phyloP scores from a whole-genome alignment of 2,113 vertebrate species.

The Anguilla rostrata region DNA sequence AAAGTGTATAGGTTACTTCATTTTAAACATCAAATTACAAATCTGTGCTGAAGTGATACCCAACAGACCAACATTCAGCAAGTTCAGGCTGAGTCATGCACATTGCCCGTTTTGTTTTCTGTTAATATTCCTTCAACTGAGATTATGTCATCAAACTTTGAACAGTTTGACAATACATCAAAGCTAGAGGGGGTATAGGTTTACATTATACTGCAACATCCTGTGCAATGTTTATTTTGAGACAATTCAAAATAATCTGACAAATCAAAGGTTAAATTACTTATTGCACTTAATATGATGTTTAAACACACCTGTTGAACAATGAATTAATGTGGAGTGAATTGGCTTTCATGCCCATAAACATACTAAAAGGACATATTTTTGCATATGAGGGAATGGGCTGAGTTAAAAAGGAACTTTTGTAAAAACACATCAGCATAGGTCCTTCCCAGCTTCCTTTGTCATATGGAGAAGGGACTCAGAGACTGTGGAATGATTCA shows the following conservation, averaged over 20 bases:
- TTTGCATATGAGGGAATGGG: background rate
- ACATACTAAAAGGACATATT: background rate
- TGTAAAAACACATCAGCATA: background rate
- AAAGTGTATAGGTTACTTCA: background rate
- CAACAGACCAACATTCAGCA: background rate
- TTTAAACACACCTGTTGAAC: background rate
- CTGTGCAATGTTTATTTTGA: background rate
- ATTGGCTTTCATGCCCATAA: background rate
- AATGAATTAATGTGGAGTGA: background rate
- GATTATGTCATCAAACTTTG: conserved; percentile 2
- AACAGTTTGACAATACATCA: background rate
- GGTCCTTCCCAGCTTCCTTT: background rate
- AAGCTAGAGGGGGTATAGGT: background rate
- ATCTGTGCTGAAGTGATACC: background rate
- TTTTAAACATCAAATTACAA: background rate
- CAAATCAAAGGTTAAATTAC: background rate
- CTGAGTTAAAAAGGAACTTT: background rate
- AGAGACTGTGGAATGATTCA: background rate
- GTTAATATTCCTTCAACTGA: background rate
- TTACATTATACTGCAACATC: background rate
- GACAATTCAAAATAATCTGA: background rate
- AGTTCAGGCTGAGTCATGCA: background rate
- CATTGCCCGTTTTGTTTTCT: background rate
- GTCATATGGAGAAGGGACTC: background rate
- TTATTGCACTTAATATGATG: background rate